A percentile compares a stretch with the other conserved stretches of the same genome.
These are phyloP conservation scores for Popillia japonica DNA, from an alignment of 1,140 invertebrate species.

Conservation along the genomic window DNA sequence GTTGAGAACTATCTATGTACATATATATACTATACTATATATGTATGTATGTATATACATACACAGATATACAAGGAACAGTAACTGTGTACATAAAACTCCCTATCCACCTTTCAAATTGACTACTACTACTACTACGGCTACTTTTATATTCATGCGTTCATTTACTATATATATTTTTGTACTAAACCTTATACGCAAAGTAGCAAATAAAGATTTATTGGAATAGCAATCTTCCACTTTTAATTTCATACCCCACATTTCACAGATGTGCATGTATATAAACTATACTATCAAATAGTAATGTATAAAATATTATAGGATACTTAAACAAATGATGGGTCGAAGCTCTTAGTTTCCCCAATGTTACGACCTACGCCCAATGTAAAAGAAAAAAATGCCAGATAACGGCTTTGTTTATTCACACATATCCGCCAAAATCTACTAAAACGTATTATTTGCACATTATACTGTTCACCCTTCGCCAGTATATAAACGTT, in stretches of 20 bases:
- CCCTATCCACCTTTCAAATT: too few species aligned
- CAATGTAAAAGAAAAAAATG: constrained; percentile 1
- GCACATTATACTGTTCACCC: constrained; percentile 15
- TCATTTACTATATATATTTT: too few species aligned
- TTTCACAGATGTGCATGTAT: not conserved
- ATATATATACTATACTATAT: too few species aligned
- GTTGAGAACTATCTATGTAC: too few species aligned
- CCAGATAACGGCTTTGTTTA: constrained; percentile 29
- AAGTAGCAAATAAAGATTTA: not conserved
- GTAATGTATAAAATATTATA: constrained; percentile 17
- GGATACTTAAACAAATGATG: not conserved
- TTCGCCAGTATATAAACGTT: constrained; percentile 20
- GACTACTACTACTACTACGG: too few species aligned
- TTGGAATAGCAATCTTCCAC: not conserved
- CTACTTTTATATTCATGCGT: too few species aligned
- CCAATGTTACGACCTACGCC: not conserved
- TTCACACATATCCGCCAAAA: constrained; percentile 21
- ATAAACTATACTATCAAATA: not conserved
- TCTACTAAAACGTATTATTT: constrained; percentile 32
- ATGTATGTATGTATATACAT: too few species aligned
- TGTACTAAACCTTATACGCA: not conserved
- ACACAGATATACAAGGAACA: too few species aligned
- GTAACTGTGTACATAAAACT: too few species aligned
- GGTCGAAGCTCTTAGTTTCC: not conserved
- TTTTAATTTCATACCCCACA: not conserved